Base-by-base conservation (phyloP, 2,888 invertebrate genomes). In the Ectemnius cavifrons region DNA sequence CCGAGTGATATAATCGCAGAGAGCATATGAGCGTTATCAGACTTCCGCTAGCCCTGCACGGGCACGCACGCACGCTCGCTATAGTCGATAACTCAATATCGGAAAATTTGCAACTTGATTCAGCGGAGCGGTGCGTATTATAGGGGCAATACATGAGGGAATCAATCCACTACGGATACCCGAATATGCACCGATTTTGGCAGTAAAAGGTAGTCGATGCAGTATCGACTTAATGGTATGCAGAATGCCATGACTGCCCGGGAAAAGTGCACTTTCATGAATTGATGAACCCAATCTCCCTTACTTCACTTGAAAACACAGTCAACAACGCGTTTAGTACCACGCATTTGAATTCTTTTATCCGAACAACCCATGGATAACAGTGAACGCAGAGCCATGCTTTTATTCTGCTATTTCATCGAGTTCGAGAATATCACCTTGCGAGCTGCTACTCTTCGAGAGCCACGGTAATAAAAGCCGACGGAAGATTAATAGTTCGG, bases 121-220 rank as follows among this genome's bases (percentile, higher is more conserved):
- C 13, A 20, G 5, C 13, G 28, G 45, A 3, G 8, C 52, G n/a
- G 52, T 18, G 52, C 52, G 18, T 47, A 57, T 46, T 20, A 64
- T 20, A 47, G n/a, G 52, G 52, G 18, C 45, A 45, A 52, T 71
- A 60, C 65, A 70, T 70, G 60, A 70, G 11, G 70, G 11, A 70
- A 60, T 8, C 37, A 37, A 37, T 37, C 23, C 59, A 71, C 46
- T n/a, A 61, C 14, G 18, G 28, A 61, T 20, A 13, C 46, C 45
- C 27, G 4, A 20, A 27, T 16, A 2, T 11, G 37, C 37, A 6
- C 1, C 11, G 8, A 37, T 37, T 37, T 37, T 37, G 8, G 37
- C 37, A 37, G 23, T 23, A 37, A 11, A 11, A 37, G 8, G 8
- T 37, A 37, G 8, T 37, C 37, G 5, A 11, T 37, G 37, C 37